Evolutionary conservation across 2,797 vertebrate genomes (phyloP).

Genomic region (Molossus molossus): DNA sequence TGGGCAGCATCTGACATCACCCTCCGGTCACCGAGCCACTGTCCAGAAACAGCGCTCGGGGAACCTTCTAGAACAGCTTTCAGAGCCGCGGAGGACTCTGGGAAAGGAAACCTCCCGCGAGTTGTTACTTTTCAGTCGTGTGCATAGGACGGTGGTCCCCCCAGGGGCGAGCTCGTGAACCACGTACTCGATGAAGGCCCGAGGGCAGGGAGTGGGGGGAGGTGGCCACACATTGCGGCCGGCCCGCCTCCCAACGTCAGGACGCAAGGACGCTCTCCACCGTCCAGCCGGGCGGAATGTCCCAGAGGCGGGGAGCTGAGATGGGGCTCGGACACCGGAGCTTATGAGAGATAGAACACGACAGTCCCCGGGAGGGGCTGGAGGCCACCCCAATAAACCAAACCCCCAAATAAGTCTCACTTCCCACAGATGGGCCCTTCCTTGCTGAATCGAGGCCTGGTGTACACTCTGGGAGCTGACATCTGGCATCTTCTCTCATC

Average conservation of each 20-base stretch:
- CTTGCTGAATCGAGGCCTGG: rapidly evolving
- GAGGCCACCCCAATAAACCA: background rate
- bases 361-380: rapidly evolving
- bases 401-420: background rate
- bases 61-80: background rate
- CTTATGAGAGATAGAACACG: background rate
- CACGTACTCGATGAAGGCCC: background rate
- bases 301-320: rapidly evolving
- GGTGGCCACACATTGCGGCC: background rate
- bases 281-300: rapidly evolving
- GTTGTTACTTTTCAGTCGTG: background rate
- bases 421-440: background rate
- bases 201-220: background rate
- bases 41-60: background rate
- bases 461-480: no score
- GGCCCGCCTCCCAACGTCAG: rapidly evolving
- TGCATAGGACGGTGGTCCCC: background rate
- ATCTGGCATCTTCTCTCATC: background rate
- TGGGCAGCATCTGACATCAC: rapidly evolving
- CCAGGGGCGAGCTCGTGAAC: background rate
- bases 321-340: background rate
- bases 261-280: background rate
- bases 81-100: no score
- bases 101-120: background rate
- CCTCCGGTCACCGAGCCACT: background rate